These are phyloP conservation scores for Ascaphus truei DNA, from an alignment of 2,113 vertebrate species.

Conservation along the genomic window DNA sequence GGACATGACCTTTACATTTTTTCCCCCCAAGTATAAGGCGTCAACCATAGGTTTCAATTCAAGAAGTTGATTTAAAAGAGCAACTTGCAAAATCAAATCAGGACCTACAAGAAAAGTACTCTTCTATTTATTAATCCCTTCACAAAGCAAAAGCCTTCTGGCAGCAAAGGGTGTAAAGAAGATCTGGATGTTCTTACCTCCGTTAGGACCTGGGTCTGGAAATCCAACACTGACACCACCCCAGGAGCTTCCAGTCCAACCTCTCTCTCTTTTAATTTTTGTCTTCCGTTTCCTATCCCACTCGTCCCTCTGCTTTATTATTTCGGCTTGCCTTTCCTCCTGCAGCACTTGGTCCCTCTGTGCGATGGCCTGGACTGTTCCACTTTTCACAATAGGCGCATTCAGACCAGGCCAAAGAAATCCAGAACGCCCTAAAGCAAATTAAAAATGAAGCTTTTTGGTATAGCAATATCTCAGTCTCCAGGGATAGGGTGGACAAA, in stretches of 20 bases:
- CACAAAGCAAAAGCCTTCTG: neutral
- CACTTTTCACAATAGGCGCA: conserved; percentile 62
- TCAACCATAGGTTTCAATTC: too few relatives aligned
- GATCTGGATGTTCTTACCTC: conserved; percentile 74
- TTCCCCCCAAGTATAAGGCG: too few relatives aligned
- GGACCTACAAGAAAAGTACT: too few relatives aligned
- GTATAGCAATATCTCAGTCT: neutral
- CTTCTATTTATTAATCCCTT: too few relatives aligned
- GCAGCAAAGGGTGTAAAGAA: neutral
- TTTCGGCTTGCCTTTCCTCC: conserved; percentile 62
- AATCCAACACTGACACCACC: conserved; percentile 80
- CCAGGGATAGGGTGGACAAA: neutral
- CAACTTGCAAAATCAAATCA: too few relatives aligned
- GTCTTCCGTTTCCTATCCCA: conserved; percentile 75
- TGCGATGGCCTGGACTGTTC: conserved; percentile 56
- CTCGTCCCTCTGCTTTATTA: conserved; percentile 71
- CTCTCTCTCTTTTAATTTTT: conserved; percentile 79
- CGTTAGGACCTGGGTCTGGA: conserved; percentile 84
- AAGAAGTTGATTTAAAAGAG: too few relatives aligned
- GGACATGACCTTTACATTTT: too few relatives aligned
- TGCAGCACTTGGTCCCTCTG: conserved; percentile 69
- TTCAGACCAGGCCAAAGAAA: conserved; percentile 94
- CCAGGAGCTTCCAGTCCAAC: conserved; percentile 87
- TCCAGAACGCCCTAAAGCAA: conserved; percentile 71
- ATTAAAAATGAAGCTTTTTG: neutral